Evolutionary conservation across 2,113 vertebrate species (phyloP), one percentile per base, ranked within the genome.

Genomic region (Macquaria australasica): DNA sequence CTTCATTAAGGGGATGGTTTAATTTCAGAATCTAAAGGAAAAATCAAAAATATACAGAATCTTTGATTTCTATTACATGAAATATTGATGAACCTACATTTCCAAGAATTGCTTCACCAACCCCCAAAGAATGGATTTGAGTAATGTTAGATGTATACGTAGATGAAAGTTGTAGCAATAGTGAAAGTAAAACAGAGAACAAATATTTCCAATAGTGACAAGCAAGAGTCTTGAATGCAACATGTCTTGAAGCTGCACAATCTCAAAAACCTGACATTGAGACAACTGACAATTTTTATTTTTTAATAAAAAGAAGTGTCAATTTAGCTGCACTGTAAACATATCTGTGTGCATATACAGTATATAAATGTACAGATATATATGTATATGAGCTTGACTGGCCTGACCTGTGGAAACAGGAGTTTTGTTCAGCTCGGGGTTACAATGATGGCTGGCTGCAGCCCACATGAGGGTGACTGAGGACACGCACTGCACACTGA

Each of bases 401-500:
- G 20, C 9, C 11, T 69, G 50, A 50, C 37, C 41, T 62, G 45
- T 63, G 41, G 60, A 39, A 55, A 70, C 37, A 69, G 25, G 25
- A 70, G 25, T 4, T 80, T 64, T 59, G 68, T 82, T 74, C 77
- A 71, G 60, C 23, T 25, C 45, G 43, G 71, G 76, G 83, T 88
- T 21, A 59, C 25, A 28, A 72, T 5, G 15, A 39, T 58, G 25
- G 68, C 67, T 70, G 64, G 59, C 70, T 62, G 48, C 62, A 28
- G 62, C 67, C 82, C 73, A 84, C 80, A 67, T 56, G 63, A 45
- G 80, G 76, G 62, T 60, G 73, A 84, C 39, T 73, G 64, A 73
- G 87, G 79, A 88, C 89, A 81, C 20, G n/a, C 60, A 51, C 69
- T 73, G 55, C 71, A 78, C 77, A 74, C 70, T 81, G 79, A 83